Evolutionary conservation across 2,888 invertebrate species (phyloP).

Genomic region (Urechis unicinctus): DNA sequence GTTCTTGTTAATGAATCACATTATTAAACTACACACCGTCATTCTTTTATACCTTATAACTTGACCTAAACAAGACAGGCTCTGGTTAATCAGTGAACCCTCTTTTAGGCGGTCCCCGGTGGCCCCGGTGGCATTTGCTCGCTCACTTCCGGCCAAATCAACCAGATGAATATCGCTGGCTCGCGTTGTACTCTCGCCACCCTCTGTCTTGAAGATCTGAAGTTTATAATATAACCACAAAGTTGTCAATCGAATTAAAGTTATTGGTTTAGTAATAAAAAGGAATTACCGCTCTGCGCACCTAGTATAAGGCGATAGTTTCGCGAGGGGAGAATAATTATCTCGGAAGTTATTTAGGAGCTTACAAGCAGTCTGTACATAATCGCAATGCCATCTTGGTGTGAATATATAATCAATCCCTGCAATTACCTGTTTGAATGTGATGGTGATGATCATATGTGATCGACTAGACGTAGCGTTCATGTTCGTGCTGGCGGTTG

Average conservation of each 20-base stretch:
- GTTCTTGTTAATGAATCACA: neutral
- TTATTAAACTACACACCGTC: neutral
- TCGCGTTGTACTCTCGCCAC: slow-evolving; percentile 33
- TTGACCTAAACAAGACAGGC: slow-evolving; percentile 34
- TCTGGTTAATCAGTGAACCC: slow-evolving; percentile 37
- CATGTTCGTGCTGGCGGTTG: slow-evolving; percentile 37
- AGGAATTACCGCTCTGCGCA: neutral
- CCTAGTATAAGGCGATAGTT: neutral
- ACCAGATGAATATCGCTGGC: slow-evolving; percentile 36
- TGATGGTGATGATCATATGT: slow-evolving; percentile 39
- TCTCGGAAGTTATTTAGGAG: too few relatives aligned
- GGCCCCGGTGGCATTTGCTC: slow-evolving; percentile 35
- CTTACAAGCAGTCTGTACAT: too few relatives aligned
- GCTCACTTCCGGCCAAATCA: slow-evolving; percentile 36
- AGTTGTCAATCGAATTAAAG: neutral
- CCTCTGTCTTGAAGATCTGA: slow-evolving; percentile 27
- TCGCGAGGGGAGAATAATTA: neutral
- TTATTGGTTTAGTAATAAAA: too few relatives aligned
- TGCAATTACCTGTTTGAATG: slow-evolving; percentile 36
- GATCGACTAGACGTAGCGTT: slow-evolving; percentile 39
- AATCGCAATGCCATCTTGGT: too few relatives aligned
- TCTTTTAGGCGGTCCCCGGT: slow-evolving; percentile 37
- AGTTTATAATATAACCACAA: too few relatives aligned
- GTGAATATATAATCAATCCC: too few relatives aligned
- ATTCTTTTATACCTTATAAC: slow-evolving; percentile 37